Base-by-base conservation (phyloP, 2,113 vertebrate genomes). In the Ammospiza nelsoni region DNA sequence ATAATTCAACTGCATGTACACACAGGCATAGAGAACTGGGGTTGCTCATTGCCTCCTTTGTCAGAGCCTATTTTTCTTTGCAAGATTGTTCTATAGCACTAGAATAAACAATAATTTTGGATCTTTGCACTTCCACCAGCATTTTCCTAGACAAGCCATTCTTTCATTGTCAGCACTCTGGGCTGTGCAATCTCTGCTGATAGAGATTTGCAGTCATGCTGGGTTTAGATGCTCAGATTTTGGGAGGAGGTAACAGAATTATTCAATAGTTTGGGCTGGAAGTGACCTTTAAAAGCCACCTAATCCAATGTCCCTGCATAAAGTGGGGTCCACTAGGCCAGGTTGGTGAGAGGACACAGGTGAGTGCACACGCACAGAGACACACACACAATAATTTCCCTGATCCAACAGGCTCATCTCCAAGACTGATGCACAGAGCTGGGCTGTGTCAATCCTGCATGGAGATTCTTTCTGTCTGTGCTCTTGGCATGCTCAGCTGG, bases 51-150 rank as follows among this genome's bases (percentile, higher is more conserved):
- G 66, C 55, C 22, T 85, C 63, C 82, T 88, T 89, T 92, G 89
- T 83, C 55, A 94, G 67, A 94, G 69, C 54, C 59, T 76, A 24
- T 66, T 91, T 84, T 82, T 52, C 41, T 49, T 87, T 55, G 63
- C 75, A 35, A 71, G 59, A 83, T 31, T 83, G 71, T 59, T 93
- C 59, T 86, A 28, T 52, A 29, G 78, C 78, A 89, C 63, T 35
- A 80, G 85, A 90, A 88, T 85, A 91, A 96, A 90, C 91, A 96
- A 48, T 67, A 74, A 85, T 94, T 95, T 74, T 58, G 61, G 48
- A 55, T 83, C 78, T 88, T 71, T 84, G 85, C 82, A 85, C 57
- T n/a, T 84, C 80, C 80, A 87, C 29, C 73, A 87, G 65, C 57
- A 2, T 63, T 74, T 83, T 71, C 46, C 49, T 13, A 85, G 58